Conservation (phyloP, 2,888 invertebrate genomes). For the Conus canariensis region DNA sequence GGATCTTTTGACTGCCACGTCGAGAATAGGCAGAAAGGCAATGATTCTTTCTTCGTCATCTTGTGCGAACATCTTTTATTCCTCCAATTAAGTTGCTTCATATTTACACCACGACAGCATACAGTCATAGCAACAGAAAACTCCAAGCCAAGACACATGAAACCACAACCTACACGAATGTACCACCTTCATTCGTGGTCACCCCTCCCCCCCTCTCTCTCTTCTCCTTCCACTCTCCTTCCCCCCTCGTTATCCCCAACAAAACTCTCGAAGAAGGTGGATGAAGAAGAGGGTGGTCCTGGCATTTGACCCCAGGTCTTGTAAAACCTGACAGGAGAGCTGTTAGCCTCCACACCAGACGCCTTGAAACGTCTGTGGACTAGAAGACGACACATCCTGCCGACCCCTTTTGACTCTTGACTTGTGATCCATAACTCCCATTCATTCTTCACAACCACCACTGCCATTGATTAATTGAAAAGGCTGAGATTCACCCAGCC, state of each 20-base stretch:
- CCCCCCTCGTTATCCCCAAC: too few species aligned
- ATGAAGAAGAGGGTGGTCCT: neutral
- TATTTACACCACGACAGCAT: too few species aligned
- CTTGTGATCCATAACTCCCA: neutral
- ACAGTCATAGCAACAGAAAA: too few species aligned
- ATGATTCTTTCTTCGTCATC: neutral
- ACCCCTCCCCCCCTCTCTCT: too few species aligned
- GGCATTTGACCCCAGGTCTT: neutral
- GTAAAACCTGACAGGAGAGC: neutral
- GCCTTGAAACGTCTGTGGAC: neutral
- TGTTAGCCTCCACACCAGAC: neutral
- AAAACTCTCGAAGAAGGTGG: too few species aligned
- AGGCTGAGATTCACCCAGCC: neutral
- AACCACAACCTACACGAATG: too few species aligned
- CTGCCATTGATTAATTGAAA: neutral
- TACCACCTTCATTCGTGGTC: too few species aligned
- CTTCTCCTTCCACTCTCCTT: too few species aligned
- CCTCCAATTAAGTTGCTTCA: too few species aligned
- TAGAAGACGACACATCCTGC: neutral
- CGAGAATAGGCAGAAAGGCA: neutral
- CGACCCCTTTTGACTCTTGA: neutral
- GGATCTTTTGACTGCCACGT: neutral
- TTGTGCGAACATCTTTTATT: too few species aligned
- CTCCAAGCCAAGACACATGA: too few species aligned
- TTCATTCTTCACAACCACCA: constrained; percentile 12